Evolutionary conservation across 2,888 invertebrate species (phyloP), one percentile per base, ranked within the genome.

Genomic region (Galerucella pusilla): DNA sequence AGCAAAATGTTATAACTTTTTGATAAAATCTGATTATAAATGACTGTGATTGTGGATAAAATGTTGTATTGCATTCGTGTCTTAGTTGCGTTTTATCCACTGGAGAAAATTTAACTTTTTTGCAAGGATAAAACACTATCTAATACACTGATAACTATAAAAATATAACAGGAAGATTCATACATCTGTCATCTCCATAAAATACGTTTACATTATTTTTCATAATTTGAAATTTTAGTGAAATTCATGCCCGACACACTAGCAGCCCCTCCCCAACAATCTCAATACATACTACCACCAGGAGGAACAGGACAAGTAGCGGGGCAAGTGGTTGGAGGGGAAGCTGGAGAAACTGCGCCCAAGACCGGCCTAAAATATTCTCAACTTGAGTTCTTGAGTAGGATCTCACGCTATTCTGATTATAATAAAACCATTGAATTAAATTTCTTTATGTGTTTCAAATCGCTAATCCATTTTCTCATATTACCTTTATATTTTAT

Each of bases 241-340:
- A 84, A 81, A 81, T 84, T 84, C 77, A 84, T 84, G 84, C 84
- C 84, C 70, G 83, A 83, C 35, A 76, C 78, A 49, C 76, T 82
- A 20, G 35, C 70, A n/a, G 7, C 45, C 20, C 59, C 66, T 12
- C 60, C 70, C 9, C 28, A 28, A 60, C 16, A 16, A 35, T 1
- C 28, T 35, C 59, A 57, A 59, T 68, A 68, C 57, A 42, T 35
- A 16, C 5, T n/a, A 16, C 20, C 14, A 20, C 59, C 16, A 12
- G 25, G n/a, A 25, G 20, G 67, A 49, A 63, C 57, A n/a, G 35
- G 12, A 2, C 67, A 28, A 10, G 11, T 52, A 64, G 61, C 3
- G 60, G 68, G 60, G 20, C 25, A 25, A 54, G n/a, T 28, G 45
- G 28, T 16, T 46, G 70, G 45, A 20, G 45, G 16, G 45, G 45